phyloP scores from a whole-genome alignment of 1,140 invertebrate genomes.

The Cydia splendana region DNA sequence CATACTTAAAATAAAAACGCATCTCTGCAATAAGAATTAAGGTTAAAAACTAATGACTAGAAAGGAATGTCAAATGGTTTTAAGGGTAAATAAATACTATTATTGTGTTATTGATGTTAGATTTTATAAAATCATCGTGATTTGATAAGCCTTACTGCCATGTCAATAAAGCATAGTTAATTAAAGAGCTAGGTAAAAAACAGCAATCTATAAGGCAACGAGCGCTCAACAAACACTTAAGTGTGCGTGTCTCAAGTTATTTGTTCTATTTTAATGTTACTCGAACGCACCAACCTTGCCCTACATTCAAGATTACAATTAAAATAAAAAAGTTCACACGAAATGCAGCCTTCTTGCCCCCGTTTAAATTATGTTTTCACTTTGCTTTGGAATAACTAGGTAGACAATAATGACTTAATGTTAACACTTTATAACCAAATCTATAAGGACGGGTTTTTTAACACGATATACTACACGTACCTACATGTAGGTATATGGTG shows the following conservation, averaged over 20 bases:
- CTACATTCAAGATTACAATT: conserved; percentile 66
- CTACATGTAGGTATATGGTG: no score
- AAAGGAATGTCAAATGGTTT: no score
- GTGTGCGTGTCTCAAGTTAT: conserved; percentile 60
- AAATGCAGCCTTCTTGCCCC: conserved; percentile 31
- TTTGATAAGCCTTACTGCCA: neutral
- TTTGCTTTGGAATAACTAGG: neutral
- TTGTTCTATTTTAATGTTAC: conserved; percentile 69
- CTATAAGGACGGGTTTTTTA: neutral
- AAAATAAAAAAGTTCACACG: conserved; percentile 52
- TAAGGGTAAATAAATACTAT: no score
- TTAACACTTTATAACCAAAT: conserved; percentile 12
- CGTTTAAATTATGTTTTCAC: conserved; percentile 17
- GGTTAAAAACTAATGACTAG: no score
- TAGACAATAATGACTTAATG: conserved; percentile 17
- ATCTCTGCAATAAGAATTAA: no score
- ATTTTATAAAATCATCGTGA: neutral
- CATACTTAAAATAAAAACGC: no score
- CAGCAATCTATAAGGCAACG: conserved; percentile 30
- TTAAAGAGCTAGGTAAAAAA: conserved; percentile 34
- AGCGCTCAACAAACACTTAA: conserved; percentile 42
- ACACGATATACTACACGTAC: no score
- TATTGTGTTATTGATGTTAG: neutral
- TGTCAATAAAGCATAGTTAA: conserved; percentile 33
- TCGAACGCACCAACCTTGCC: conserved; percentile 68